Conservation (phyloP, 1,140 invertebrate species). For the Hirudo medicinalis region DNA sequence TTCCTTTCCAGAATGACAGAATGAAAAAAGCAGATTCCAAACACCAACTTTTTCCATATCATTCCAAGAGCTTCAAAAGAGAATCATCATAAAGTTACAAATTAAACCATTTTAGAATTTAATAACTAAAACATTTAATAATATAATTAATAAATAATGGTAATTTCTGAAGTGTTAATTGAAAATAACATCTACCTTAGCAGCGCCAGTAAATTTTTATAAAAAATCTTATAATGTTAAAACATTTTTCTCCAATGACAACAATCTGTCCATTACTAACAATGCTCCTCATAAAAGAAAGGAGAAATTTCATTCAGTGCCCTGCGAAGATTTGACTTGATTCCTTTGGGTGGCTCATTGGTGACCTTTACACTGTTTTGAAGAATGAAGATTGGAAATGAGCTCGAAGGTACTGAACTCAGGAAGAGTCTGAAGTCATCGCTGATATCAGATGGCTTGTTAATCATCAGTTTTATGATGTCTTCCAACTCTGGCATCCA, state of each 20-base stretch:
- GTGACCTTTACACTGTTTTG: conserved; percentile 45
- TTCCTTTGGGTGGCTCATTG: conserved; percentile 43
- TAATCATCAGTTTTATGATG: conserved; percentile 35
- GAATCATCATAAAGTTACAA: not conserved
- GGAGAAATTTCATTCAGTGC: conserved; percentile 44
- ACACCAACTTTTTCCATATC: conserved; percentile 56
- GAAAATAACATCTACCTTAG: not conserved
- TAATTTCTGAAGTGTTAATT: not conserved
- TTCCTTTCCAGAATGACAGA: conserved; percentile 73
- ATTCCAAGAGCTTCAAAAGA: conserved; percentile 48
- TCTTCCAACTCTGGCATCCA: conserved; percentile 43
- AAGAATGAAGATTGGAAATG: conserved; percentile 41
- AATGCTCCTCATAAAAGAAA: conserved; percentile 61
- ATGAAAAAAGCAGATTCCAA: conserved; percentile 55
- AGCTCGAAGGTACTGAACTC: conserved; percentile 40
- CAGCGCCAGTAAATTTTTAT: not conserved
- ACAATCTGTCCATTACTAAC: conserved; percentile 40
- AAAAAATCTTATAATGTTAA: not conserved
- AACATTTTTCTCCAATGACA: not conserved
- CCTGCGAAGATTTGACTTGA: conserved; percentile 54
- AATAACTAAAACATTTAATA: no score
- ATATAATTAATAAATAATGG: not conserved
- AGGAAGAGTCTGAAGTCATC: conserved; percentile 40
- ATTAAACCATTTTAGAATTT: no score
- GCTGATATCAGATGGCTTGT: conserved; percentile 36